Evolutionary conservation across 2,888 invertebrate species (phyloP), one percentile per base, ranked within the genome.

Genomic region (Dryocosmus kuriphilus): DNA sequence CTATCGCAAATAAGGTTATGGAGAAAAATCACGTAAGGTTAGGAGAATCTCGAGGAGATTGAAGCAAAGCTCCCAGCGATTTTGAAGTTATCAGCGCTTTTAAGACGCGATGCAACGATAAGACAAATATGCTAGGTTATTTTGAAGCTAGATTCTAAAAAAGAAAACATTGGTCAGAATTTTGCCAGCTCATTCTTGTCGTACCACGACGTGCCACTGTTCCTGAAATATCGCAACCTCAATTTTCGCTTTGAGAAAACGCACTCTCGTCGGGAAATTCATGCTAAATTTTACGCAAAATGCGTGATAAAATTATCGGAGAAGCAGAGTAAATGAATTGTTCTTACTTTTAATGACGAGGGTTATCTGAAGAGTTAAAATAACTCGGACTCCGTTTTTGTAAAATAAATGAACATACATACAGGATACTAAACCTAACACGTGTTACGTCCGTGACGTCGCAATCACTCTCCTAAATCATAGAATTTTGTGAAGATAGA

Each of bases 131-230:
- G 9, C 30, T 9, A 27, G 24, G 41, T 51, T 71, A 51, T 51
- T 51, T 51, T 51, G 9, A 51, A 30, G 71, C 16, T 1, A 55
- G 32, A 71, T 35, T 30, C 27, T 63, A 76, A 73, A 71, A 79
- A 41, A 82, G n/a, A 79, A 65, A 38, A 62, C 57, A 63, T 51
- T 60, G 73, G 65, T 73, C 75, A 77, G 67, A 80, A 81, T 88
- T 89, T 79, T 87, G 89, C 89, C 87, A 88, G 88, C 87, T 89
- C 90, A 89, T 88, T 88, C 87, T 83, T 82, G 82, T 82, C 81
- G 83, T 86, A 85, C 85, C 84, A 85, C 82, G 84, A 85, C 82
- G 85, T 85, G 86, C 83, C 85, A 84, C 41, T 67, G 27, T 65
- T 65, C 65, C 46, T 67, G 71, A 71, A 71, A 71, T 71, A 71